Evolutionary conservation across 2,888 invertebrate genomes (phyloP).

Genomic region (Entomobrya proxima): DNA sequence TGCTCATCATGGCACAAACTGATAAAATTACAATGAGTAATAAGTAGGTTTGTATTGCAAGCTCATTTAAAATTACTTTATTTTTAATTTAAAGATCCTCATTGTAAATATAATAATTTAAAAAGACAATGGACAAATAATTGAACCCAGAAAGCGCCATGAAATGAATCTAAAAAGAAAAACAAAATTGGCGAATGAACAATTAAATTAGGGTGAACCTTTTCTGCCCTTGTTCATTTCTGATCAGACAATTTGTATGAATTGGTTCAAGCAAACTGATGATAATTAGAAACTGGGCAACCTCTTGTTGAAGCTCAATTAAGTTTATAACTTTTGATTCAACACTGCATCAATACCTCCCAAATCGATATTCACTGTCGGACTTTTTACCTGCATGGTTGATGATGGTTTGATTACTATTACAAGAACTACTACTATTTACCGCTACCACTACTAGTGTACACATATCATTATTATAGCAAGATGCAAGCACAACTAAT

Average conservation of each 20-base stretch:
- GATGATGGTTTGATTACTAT: no score
- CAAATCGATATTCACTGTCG: neutral
- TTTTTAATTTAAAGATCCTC: no score
- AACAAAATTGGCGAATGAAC: no score
- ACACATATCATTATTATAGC: neutral
- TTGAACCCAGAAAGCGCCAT: no score
- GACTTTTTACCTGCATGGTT: conserved; percentile 1
- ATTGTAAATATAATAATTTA: no score
- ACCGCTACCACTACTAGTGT: neutral
- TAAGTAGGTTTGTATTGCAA: no score
- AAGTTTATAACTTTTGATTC: neutral
- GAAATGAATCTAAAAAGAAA: neutral
- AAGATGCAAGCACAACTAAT: neutral
- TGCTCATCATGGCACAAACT: no score
- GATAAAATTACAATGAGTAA: no score
- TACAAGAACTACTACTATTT: no score
- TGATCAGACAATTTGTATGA: conserved; percentile 14
- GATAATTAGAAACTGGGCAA: conserved; percentile 7
- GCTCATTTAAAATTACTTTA: no score
- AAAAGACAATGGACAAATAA: no score
- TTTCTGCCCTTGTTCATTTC: neutral
- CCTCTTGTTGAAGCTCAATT: conserved; percentile 19
- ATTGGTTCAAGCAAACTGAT: neutral
- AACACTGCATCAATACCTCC: conserved; percentile 7
- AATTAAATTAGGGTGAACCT: neutral